A percentile compares a stretch with the other conserved stretches of the same genome.
Evolutionary conservation across 2,113 vertebrate species (phyloP).

Genomic region (Ochotona princeps): DNA sequence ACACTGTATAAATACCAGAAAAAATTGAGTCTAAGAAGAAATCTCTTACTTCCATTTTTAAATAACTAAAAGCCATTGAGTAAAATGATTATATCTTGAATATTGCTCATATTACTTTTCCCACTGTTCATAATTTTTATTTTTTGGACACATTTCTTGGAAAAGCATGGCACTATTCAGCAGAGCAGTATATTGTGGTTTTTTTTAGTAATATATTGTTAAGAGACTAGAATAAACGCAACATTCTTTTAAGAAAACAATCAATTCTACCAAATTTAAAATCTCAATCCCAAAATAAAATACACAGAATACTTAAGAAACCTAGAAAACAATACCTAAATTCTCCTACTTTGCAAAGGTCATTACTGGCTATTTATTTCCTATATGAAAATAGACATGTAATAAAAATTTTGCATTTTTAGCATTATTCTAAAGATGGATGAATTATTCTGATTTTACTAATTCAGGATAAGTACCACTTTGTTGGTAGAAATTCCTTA

Average conservation of each 20-base stretch:
- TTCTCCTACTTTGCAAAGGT: not conserved
- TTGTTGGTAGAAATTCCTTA: not conserved
- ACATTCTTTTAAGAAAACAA: slow-evolving; percentile 26
- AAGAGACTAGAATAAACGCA: slow-evolving; percentile 32
- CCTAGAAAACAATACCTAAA: not conserved
- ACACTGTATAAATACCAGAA: not conserved
- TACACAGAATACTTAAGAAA: slow-evolving; percentile 17
- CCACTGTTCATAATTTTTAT: not conserved
- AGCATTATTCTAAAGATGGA: slow-evolving; percentile 14
- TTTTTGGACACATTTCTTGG: not conserved
- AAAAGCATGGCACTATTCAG: slow-evolving; percentile 44
- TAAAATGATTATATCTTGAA: not conserved
- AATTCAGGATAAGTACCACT: not conserved
- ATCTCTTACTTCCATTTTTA: slow-evolving; percentile 15
- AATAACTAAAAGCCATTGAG: slow-evolving; percentile 24
- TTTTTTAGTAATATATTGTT: not conserved
- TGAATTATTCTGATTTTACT: slow-evolving; percentile 19
- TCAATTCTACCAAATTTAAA: slow-evolving; percentile 43
- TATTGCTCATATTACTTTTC: not conserved
- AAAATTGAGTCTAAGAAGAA: not conserved
- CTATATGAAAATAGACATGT: not conserved
- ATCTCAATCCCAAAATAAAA: slow-evolving; percentile 24
- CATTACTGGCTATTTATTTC: not conserved
- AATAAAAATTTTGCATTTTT: slow-evolving; percentile 18
- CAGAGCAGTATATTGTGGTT: not conserved